These are phyloP conservation scores for Psittacus erithacus DNA, from an alignment of 2,113 vertebrate genomes.

Conservation along the genomic window DNA sequence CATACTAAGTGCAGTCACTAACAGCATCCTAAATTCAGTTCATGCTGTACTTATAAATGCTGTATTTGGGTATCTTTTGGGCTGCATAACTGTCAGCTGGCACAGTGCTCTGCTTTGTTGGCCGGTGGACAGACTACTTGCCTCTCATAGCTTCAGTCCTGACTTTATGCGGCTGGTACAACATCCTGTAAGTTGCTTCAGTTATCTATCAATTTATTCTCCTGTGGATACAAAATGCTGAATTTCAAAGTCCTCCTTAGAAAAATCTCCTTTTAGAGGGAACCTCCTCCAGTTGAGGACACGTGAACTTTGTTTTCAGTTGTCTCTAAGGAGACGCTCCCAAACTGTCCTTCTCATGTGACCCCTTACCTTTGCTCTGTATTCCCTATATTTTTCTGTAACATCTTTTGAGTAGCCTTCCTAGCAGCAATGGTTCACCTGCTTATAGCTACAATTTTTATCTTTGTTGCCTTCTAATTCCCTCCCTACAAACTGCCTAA, in stretches of 20 bases:
- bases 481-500: neutral
- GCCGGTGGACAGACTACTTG: neutral
- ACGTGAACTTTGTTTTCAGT: neutral
- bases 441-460: neutral
- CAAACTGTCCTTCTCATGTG: neutral
- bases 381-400: neutral
- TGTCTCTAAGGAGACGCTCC: neutral
- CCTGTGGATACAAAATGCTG: neutral
- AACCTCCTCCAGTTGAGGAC: neutral
- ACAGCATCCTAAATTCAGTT: neutral
- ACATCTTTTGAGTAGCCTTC: neutral
- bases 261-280: neutral
- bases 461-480: neutral
- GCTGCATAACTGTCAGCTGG: neutral
- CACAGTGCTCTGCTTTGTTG: neutral
- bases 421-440: neutral
- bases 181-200: neutral
- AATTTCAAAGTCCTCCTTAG: neutral
- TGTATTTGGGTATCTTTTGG: neutral
- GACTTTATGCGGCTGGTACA: neutral
- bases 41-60: neutral
- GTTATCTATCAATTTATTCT: neutral
- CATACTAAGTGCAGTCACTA: neutral
- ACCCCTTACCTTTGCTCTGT: neutral
- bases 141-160: neutral